Evolutionary conservation across 1,140 invertebrate genomes (phyloP).

Genomic region (Antheraea mylitta): DNA sequence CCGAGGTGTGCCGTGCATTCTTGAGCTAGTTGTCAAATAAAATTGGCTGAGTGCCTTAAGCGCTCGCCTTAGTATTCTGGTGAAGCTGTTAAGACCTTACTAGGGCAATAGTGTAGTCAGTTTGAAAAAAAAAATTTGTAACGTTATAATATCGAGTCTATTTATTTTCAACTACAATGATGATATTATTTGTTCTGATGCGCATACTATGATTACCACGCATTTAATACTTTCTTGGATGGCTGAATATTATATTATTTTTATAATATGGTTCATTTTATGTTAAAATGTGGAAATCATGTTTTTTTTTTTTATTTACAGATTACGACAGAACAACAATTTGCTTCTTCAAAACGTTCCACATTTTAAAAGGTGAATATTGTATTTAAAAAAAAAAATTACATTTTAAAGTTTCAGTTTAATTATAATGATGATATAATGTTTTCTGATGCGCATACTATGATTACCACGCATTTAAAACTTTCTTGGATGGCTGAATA

Average conservation of each 20-base stretch:
- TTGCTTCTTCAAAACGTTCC: too few species aligned
- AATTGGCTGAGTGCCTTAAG: too few species aligned
- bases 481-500: slow-evolving; percentile 76
- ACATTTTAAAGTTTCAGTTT: too few species aligned
- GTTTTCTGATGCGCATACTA: slow-evolving; percentile 73
- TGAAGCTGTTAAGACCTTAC: too few species aligned
- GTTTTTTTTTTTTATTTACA: neutral
- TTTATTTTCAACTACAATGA: slow-evolving; percentile 40
- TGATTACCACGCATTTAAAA: slow-evolving; percentile 76
- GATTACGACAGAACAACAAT: too few species aligned
- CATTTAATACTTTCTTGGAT: slow-evolving; percentile 77
- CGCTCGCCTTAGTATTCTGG: too few species aligned
- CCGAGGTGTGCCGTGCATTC: too few species aligned
- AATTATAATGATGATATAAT: slow-evolving; percentile 68
- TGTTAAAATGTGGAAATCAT: too few species aligned
- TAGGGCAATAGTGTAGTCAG: too few species aligned
- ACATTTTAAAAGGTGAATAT: slow-evolving; percentile 22
- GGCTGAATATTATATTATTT: slow-evolving; percentile 44
- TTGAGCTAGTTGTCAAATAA: too few species aligned
- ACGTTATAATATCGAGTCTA: slow-evolving; percentile 5
- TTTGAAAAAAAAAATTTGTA: too few species aligned
- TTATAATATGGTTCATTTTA: neutral
- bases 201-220: slow-evolving; percentile 75
- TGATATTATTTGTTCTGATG: slow-evolving; percentile 74
- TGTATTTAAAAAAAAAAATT: too few species aligned